Percentiles rank a stretch among this genome's conserved stretches.
Evolutionary conservation across 37 sponge, comb jelly and placozoan species (phyloP).

Genomic region (Theonella swinhoei): DNA sequence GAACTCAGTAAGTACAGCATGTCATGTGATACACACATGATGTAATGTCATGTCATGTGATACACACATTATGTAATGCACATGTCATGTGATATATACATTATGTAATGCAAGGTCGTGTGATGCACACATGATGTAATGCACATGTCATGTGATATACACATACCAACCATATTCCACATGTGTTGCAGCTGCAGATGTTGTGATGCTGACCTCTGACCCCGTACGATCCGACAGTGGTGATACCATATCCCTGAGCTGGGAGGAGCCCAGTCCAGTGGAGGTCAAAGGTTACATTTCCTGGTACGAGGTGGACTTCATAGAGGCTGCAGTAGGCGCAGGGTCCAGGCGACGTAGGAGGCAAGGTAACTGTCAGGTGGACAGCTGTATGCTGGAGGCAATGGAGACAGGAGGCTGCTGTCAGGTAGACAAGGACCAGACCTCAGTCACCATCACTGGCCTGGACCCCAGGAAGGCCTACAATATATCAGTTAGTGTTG

Average conservation of each 20-base stretch:
- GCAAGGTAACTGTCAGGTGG: not conserved
- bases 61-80: no score
- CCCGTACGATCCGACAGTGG: not conserved
- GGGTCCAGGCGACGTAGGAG: conserved; percentile 1
- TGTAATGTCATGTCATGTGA: no score
- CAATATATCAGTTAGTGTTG: not conserved
- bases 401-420: not conserved
- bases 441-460: conserved; percentile 10
- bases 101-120: no score
- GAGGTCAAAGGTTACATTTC: conserved; percentile 33
- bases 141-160: no score
- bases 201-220: not conserved
- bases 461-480: conserved; percentile 11
- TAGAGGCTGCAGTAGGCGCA: not conserved
- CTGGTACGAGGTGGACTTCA: conserved; percentile 13
- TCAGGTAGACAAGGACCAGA: not conserved
- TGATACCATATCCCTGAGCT: not conserved
- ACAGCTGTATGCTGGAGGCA: not conserved
- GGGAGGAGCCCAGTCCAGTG: conserved; percentile 15
- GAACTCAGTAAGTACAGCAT: conserved; percentile 19
- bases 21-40: no score
- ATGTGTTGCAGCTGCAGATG: not conserved
- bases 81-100: no score
- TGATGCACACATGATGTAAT: no score
- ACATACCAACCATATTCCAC: not conserved